Evolutionary conservation across 2,888 invertebrate genomes (phyloP), one percentile per base, ranked within the genome.

Genomic region (Drosophila neutralis): DNA sequence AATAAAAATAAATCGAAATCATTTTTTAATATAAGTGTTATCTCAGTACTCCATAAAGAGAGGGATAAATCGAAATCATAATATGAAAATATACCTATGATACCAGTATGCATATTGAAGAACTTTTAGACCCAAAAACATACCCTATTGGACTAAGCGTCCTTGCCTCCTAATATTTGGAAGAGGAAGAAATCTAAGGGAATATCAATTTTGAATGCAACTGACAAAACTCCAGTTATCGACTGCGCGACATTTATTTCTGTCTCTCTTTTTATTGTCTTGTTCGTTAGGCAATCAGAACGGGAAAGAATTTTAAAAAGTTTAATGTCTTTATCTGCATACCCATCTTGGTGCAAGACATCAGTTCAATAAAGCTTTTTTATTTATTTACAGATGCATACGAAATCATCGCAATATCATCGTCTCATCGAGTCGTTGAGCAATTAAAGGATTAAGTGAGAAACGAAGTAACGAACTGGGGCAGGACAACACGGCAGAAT

Each of bases 371-470:
- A 21, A 58, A 58, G 27, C 11, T n/a, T 18, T 13, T 29, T 48
- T 29, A 18, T 42, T 69, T 56, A 51, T 69, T 63, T 69, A 53
- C 78, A 77, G 76, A 73, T 77, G 69, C 69, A 64, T 31, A 21
- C 18, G 24, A 42, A 76, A 65, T 52, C 57, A 40, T 24, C 18
- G 42, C 42, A 52, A 35, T 38, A 52, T 24, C 24, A 27, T 51
- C 61, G 49, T 18, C 38, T 38, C 38, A 76, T 38, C 59, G 64
- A 54, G 64, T 64, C 51, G 54, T 48, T 68, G 33, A 57, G 69
- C 61, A 68, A 64, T 76, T 76, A 61, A 77, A 65, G 76, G 77
- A 73, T 73, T 68, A 73, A 64, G 27, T 40, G 36, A 49, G 49
- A 18, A 31, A 7, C 35, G 33, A 18, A 6, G 24, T 13, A n/a